Evolutionary conservation across 2,888 invertebrate species (phyloP).

Genomic region (Drosophila atroscutellata): DNA sequence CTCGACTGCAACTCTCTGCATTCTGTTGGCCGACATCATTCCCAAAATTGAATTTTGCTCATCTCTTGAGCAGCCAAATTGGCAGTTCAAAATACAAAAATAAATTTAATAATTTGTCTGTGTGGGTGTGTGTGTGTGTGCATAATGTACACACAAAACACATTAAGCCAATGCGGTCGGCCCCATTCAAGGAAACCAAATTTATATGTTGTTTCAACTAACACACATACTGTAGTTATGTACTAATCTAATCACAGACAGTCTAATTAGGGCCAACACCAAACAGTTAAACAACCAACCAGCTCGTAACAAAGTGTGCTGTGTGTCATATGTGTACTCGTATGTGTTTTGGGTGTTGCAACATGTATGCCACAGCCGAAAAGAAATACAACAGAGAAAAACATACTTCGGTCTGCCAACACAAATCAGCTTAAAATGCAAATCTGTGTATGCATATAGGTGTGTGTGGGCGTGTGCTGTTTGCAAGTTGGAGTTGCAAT

Average conservation of each 20-base stretch:
- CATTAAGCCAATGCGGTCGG: background rate
- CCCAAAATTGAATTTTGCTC: slow-evolving; percentile 54
- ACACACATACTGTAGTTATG: background rate
- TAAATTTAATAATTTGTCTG: slow-evolving; percentile 45
- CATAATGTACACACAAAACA: background rate
- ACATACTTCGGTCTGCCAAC: slow-evolving; percentile 23
- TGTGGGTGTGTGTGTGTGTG: slow-evolving; percentile 6
- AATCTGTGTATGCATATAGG: slow-evolving; percentile 17
- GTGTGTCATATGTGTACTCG: background rate
- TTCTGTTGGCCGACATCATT: slow-evolving; percentile 23
- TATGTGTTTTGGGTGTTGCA: slow-evolving; percentile 4
- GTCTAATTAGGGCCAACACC: slow-evolving; percentile 48
- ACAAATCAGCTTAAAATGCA: slow-evolving; percentile 58
- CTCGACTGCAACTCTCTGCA: background rate
- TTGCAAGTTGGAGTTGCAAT: slow-evolving; percentile 4
- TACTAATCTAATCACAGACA: slow-evolving; percentile 3
- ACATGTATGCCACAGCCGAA: background rate
- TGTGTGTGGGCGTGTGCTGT: background rate
- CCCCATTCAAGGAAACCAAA: slow-evolving; percentile 6
- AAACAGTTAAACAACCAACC: slow-evolving; percentile 37
- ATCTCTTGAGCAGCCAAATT: slow-evolving; percentile 57
- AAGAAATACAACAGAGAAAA: slow-evolving; percentile 10
- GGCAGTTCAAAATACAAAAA: slow-evolving; percentile 48
- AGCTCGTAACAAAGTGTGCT: slow-evolving; percentile 3
- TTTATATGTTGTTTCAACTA: slow-evolving; percentile 28